These are phyloP conservation scores for Capreolus pygargus DNA, from an alignment of 2,113 vertebrate species.

Conservation along the genomic window DNA sequence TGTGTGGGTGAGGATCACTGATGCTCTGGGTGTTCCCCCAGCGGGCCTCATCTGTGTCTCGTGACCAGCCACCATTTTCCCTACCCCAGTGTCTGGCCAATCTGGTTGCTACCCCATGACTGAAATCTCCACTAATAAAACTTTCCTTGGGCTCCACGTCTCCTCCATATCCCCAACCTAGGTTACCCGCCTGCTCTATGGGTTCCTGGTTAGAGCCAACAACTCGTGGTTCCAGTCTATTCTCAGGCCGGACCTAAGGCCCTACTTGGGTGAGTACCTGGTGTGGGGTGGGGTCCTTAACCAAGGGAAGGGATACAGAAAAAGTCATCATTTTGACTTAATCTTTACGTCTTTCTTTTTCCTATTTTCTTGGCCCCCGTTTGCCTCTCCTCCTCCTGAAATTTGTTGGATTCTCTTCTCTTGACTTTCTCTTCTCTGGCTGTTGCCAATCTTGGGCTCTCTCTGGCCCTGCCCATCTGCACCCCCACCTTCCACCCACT, in stretches of 20 bases:
- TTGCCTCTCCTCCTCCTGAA: not conserved
- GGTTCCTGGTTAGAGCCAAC: conserved; percentile 90
- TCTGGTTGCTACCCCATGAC: not conserved
- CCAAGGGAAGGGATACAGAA: not conserved
- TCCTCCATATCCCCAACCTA: conserved; percentile 59
- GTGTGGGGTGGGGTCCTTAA: not conserved
- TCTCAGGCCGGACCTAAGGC: conserved; percentile 80
- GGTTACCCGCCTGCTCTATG: conserved; percentile 91
- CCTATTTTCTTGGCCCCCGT: not conserved
- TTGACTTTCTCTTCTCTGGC: not conserved
- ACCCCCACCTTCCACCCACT: not conserved
- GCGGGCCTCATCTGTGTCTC: not conserved
- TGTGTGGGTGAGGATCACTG: not conserved
- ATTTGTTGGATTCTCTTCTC: not conserved
- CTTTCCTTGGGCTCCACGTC: not conserved
- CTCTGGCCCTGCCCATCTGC: not conserved
- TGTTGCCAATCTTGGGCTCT: not conserved
- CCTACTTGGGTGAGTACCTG: conserved; percentile 82
- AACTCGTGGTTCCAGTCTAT: conserved; percentile 94
- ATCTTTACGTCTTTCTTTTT: not conserved
- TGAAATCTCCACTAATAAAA: not conserved
- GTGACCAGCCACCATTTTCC: not conserved
- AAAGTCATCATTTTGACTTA: not conserved
- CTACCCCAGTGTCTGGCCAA: not conserved
- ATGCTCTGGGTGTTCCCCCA: not conserved